Evolutionary conservation across 2,888 invertebrate species (phyloP).

Genomic region (Lasioglossum morio): DNA sequence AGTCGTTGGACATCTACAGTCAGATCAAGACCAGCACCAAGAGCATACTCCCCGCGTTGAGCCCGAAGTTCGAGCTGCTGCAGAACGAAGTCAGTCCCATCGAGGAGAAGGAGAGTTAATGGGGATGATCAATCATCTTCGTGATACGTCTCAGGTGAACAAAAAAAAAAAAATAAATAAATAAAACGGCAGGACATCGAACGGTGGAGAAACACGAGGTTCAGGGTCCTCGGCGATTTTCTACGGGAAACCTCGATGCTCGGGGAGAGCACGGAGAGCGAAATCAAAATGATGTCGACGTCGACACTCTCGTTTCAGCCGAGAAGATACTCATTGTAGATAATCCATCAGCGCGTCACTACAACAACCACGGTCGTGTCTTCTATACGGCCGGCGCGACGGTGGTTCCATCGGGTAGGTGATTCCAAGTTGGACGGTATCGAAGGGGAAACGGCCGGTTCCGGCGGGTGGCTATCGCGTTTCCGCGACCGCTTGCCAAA

Average conservation of each 20-base stretch:
- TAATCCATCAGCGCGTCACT: conserved; percentile 29
- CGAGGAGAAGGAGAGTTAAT: conserved; percentile 83
- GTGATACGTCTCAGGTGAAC: conserved; percentile 30
- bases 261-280: conserved; percentile 41
- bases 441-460: neutral
- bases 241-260: neutral
- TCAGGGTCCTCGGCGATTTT: neutral
- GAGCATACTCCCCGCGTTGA: conserved; percentile 85
- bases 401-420: neutral
- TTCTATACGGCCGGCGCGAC: neutral
- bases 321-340: conserved; percentile 38
- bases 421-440: neutral
- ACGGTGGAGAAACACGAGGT: neutral
- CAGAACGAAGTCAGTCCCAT: conserved; percentile 86
- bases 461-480: neutral
- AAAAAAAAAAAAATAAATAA: too few species aligned
- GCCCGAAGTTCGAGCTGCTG: conserved; percentile 87
- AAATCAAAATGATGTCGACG: conserved; percentile 48
- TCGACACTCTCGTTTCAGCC: neutral
- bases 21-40: conserved; percentile 86
- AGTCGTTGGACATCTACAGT: conserved; percentile 85
- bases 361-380: neutral
- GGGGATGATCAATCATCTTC: neutral
- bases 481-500: neutral
- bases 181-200: neutral